Evolutionary conservation across 2,888 invertebrate genomes (phyloP), one percentile per base, ranked within the genome.

Genomic region (Tachina fera): DNA sequence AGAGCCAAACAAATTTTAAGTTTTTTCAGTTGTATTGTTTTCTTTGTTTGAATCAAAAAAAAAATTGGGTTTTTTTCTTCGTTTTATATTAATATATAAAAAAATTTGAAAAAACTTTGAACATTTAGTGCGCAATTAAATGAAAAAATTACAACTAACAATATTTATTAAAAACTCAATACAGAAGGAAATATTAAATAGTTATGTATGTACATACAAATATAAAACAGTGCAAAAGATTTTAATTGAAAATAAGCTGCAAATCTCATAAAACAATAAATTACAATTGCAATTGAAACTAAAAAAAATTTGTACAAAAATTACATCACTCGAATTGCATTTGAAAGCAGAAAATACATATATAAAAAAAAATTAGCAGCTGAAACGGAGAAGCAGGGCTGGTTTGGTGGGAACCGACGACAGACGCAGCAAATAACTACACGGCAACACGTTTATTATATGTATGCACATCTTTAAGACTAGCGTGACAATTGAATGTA

Each of bases 111-210:
- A 31, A 72, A 74, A 53, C 71, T 72, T 63, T 79, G 68, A 68
- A 63, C 67, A 58, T 49, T 70, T 74, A 86, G 84, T 86, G 83
- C 84, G 83, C 83, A 86, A 78, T 84, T 84, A 77, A 81, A 68
- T 70, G n/a, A 68, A 65, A 74, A 31, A 68, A 49, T 68, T 79
- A 72, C 65, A 71, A 70, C 11, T 22, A 58, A 56, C 43, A 65
- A 47, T 41, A 75, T 53, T 10, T 39, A 31, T n/a, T 3, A 63
- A 70, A 75, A 56, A 76, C 22, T 41, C 11, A 65, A 67, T 16
- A 53, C 41, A 58, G 70, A 84, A 67, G n/a, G n/a, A 68, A 76
- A 61, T 80, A 76, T 76, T 51, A 67, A 61, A 19, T 61, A 61
- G 41, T 41, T 41, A 41, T 16, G 3, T 31, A 75, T 41, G 75